These are phyloP conservation scores for Anastatus disparis DNA, from an alignment of 1,140 invertebrate species.

Conservation along the genomic window DNA sequence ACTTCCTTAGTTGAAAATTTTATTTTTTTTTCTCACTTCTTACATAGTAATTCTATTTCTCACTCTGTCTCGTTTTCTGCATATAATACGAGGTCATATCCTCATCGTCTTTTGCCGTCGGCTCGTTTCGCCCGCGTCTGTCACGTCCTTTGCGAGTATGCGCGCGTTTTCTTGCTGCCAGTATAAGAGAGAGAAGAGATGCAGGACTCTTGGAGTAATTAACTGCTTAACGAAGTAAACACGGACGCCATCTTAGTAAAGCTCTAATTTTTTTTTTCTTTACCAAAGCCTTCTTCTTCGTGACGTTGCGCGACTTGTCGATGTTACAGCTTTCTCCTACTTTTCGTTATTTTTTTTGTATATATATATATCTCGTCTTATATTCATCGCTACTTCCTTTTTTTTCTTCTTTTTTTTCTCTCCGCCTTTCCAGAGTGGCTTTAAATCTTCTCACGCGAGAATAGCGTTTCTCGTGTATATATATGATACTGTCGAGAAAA, in stretches of 20 bases:
- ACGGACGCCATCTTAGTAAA: conserved; percentile 64
- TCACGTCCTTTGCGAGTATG: conserved; percentile 47
- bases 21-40: too few species aligned
- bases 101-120: conserved; percentile 6
- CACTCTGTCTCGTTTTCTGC: conserved; percentile 20
- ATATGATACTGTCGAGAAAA: too few species aligned
- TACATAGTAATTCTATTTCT: conserved; percentile 24
- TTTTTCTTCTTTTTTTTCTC: neutral
- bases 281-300: neutral
- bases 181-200: too few species aligned
- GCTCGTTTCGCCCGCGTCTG: conserved; percentile 47
- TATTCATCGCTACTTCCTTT: neutral
- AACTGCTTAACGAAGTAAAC: conserved; percentile 68
- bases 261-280: conserved; percentile 24
- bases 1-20: conserved; percentile 1
- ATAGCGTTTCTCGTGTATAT: too few species aligned
- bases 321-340: conserved; percentile 15
- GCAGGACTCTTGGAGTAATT: conserved; percentile 64
- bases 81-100: neutral
- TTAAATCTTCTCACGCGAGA: conserved; percentile 26
- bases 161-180: too few species aligned
- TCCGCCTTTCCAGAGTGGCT: neutral
- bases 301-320: conserved; percentile 31
- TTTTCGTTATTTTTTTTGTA: conserved; percentile 35
- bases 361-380: conserved; percentile 17